Base-by-base conservation (phyloP, 1,140 invertebrate species). In the Cydia fagiglandana region DNA sequence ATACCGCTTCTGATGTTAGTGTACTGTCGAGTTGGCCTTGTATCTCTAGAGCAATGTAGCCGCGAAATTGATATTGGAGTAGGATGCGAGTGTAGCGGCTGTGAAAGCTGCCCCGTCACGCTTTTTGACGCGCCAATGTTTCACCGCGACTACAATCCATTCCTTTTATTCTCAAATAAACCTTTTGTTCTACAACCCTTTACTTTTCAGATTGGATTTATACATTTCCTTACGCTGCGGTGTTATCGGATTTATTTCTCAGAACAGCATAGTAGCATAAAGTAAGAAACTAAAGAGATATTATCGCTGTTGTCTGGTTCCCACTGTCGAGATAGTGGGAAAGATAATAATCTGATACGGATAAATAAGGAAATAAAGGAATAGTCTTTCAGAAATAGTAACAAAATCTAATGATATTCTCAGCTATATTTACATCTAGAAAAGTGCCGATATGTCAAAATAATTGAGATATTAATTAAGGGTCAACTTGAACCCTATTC, bases 31-130 rank as follows among this genome's bases (percentile, higher is more conserved):
- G 12, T 13, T 12, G 45, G 45, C 10, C 2, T 12, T 12, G 10
- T 15, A 1, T 53, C 15, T 53, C 13, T n/a, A 53, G 15, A 53
- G 50, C 50, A 53, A 53, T 81, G 76, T 83, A 83, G 84, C 78
- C 80, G 78, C 81, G 80, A 83, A 85, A 84, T 83, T 84, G 81
- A 87, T 85, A 85, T 82, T 75, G 74, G 77, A 80, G 78, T 76
- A 78, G 64, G 64, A 64, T 64, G 2, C 13, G 17, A 45, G 50
- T 17, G 13, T 68, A 17, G 66, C 66, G 76, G 66, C 73, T 76
- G 70, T 74, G 76, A 77, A 70, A 64, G 76, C 77, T 73, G 73
- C 53, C 47, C 74, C 78, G 80, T 83, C 81, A 82, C 50, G 66
- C 73, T 45, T 45, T 76, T 41, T 80, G 83, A 83, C 83, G 75